These are phyloP conservation scores for Schizothorax lantsangensis DNA, from an alignment of 2,797 vertebrate species.

Conservation along the genomic window DNA sequence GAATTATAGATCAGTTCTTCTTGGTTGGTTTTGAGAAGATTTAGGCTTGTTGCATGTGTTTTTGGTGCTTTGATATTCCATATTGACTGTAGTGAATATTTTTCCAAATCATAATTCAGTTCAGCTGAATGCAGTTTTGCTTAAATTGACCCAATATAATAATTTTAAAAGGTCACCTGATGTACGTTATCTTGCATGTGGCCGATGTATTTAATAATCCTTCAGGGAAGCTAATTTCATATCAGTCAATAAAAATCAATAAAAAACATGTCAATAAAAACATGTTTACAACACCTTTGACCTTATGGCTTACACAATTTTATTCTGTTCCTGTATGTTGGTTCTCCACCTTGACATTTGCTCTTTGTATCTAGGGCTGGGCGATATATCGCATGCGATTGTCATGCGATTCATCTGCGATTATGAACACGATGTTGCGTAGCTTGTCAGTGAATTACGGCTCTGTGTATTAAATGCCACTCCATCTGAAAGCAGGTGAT, in stretches of 20 bases:
- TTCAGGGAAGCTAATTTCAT: neutral
- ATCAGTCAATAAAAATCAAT: constrained; percentile 21
- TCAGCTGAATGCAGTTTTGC: neutral
- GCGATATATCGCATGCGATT: too few relatives aligned
- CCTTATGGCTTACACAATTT: neutral
- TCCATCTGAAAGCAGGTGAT: too few relatives aligned
- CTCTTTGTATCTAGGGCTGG: constrained; percentile 2
- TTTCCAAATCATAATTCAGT: neutral
- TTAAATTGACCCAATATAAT: constrained; percentile 10
- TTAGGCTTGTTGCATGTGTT: neutral
- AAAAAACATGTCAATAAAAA: constrained; percentile 29
- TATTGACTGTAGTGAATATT: neutral
- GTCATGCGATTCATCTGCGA: too few relatives aligned
- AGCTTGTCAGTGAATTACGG: too few relatives aligned
- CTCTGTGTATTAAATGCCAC: too few relatives aligned
- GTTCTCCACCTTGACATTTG: neutral
- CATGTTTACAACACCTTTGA: constrained; percentile 33
- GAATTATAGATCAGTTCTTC: neutral
- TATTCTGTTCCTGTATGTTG: neutral
- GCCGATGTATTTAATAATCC: constrained; percentile 21
- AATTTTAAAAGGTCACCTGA: neutral
- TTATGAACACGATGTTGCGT: too few relatives aligned
- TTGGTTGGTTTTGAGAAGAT: neutral
- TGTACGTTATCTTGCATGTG: neutral
- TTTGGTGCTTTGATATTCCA: neutral